Conservation (phyloP, 2,797 vertebrate species). For the Dryobates pubescens region DNA sequence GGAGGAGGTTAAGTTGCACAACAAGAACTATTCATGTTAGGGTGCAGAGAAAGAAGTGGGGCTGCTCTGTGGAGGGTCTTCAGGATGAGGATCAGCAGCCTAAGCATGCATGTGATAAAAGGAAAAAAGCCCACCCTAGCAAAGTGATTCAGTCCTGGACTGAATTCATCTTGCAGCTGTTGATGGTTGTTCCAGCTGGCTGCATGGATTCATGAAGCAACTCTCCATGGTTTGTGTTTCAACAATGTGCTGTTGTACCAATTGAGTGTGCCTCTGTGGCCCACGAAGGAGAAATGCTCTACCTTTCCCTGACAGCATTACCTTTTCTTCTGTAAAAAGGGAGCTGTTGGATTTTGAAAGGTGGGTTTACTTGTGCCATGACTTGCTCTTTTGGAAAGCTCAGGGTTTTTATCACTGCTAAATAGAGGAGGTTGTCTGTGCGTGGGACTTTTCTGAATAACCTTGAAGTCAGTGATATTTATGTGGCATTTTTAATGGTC, state of each 20-base stretch:
- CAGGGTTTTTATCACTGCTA: neutral
- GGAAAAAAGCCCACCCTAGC: neutral
- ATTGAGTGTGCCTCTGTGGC: conserved; percentile 54
- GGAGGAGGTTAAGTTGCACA: neutral
- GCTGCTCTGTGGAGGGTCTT: conserved; percentile 19
- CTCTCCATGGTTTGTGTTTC: conserved; percentile 52
- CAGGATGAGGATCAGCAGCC: neutral
- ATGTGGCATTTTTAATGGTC: conserved; percentile 43
- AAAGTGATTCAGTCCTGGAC: conserved; percentile 41
- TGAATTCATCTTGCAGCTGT: conserved; percentile 45
- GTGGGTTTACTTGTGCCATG: neutral
- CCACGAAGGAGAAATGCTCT: conserved; percentile 19
- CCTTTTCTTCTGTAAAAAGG: conserved; percentile 1
- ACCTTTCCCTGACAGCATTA: conserved; percentile 19
- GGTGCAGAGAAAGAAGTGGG: neutral
- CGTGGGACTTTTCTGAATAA: conserved; percentile 27
- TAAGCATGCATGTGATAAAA: neutral
- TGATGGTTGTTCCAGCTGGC: conserved; percentile 60
- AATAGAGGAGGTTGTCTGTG: neutral
- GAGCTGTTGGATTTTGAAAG: conserved; percentile 12
- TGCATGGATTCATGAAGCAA: conserved; percentile 49
- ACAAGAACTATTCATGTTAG: neutral
- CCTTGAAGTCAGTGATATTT: conserved; percentile 53
- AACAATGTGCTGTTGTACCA: conserved; percentile 39
- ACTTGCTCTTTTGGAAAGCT: conserved; percentile 19